A percentile compares a stretch with the other conserved stretches of the same genome.
These are phyloP conservation scores for Halcyon smyrnensis DNA, from an alignment of 2,797 vertebrate species.

Conservation along the genomic window DNA sequence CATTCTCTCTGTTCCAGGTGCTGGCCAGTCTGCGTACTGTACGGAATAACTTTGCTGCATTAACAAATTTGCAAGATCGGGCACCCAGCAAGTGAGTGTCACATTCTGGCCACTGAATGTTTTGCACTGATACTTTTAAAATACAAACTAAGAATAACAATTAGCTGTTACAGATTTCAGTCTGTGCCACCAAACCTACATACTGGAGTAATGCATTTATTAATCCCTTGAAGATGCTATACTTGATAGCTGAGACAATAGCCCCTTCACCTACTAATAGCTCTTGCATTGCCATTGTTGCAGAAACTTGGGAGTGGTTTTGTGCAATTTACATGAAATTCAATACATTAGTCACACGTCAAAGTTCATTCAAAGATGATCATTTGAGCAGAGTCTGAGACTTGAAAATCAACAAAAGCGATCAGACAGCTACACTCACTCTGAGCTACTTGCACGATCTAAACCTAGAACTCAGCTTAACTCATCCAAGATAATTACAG, in stretches of 20 bases:
- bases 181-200: background rate
- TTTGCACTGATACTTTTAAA: background rate
- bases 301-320: background rate
- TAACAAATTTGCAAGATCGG: slow-evolving; percentile 96
- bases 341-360: background rate
- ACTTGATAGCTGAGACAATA: background rate
- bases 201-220: background rate
- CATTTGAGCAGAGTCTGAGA: background rate
- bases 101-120: background rate
- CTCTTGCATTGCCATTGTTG: background rate
- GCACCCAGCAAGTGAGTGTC: slow-evolving; percentile 93
- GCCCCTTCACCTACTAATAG: background rate
- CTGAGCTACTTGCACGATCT: background rate
- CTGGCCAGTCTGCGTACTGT: slow-evolving; percentile 97
- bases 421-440: background rate
- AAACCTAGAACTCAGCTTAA: background rate
- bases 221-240: background rate
- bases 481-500: background rate
- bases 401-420: background rate
- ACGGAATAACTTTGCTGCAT: slow-evolving; percentile 97
- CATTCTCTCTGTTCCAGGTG: slow-evolving; percentile 82
- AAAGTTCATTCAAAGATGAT: background rate
- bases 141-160: background rate
- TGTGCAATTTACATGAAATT: background rate
- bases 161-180: background rate